Evolutionary conservation across 2,797 vertebrate species (phyloP), one percentile per base, ranked within the genome.

Genomic region (Scolopax rusticola): DNA sequence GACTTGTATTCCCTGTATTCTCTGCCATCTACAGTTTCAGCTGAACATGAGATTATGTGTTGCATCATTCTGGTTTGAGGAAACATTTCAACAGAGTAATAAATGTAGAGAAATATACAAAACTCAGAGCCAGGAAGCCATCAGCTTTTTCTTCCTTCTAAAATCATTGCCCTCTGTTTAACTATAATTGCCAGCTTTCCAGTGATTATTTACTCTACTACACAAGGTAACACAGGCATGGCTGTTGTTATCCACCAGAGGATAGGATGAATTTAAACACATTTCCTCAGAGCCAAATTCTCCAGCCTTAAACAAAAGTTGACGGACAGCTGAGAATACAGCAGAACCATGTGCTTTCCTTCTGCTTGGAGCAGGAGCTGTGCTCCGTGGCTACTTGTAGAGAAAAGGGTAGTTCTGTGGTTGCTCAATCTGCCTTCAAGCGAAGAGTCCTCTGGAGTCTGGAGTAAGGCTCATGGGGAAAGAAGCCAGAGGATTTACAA

Each of bases 61-160:
- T 97, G 86, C 88, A 94, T 95, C 92, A 84, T 69, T 87, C 68
- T 88, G 87, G 51, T 78, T 73, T 65, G 70, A 84, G 63, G 54
- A 96, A 96, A 93, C 10, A 3, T 92, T 97, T 94, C 83, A 89
- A 53, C 63, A 88, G 70, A 89, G 54, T 51, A 71, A 79, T 89
- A 60, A 84, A 95, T 32, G 59, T 69, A 94, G 79, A 94, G 84
- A 96, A 97, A 97, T 96, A 95, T 81, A 92, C 84, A 96, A 95
- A 85, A 91, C 76, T 91, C 80, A 64, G 24, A 68, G 65, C 40
- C 67, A 89, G 83, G 74, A 89, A 91, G 47, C n/a, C 57, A 80
- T 79, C 77, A 92, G 67, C 40, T 77, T 96, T 96, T 89, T 85
- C 53, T 88, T 77, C 63, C 86, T 57, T 87, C 78, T 56, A 25